phyloP scores from a whole-genome alignment of 2,888 invertebrate genomes.

The Ectropis crepuscularia region DNA sequence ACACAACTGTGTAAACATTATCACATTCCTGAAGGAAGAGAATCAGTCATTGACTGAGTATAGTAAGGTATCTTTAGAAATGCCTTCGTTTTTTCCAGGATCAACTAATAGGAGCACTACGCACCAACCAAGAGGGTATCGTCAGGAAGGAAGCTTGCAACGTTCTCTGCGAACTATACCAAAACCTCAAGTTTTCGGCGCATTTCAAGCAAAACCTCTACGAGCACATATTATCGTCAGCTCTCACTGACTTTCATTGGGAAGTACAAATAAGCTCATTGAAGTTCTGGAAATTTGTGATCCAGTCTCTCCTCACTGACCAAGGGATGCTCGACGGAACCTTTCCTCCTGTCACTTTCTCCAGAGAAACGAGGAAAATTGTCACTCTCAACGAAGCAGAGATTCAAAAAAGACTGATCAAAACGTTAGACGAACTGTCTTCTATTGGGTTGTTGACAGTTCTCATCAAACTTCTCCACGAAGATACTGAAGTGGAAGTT shows the following conservation, averaged over 20 bases:
- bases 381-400: constrained; percentile 88
- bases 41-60: no score
- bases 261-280: constrained; percentile 91
- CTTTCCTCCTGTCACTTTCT: constrained; percentile 92
- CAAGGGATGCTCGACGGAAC: constrained; percentile 94
- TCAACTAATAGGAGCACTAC: constrained; percentile 83
- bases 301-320: constrained; percentile 86
- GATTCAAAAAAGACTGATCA: constrained; percentile 86
- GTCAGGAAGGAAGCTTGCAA: constrained; percentile 90
- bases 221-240: constrained; percentile 87
- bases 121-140: constrained; percentile 90
- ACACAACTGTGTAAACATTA: no score
- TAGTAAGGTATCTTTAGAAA: neutral
- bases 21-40: no score
- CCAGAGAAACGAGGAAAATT: constrained; percentile 91
- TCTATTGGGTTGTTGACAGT: constrained; percentile 89
- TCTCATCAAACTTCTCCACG: constrained; percentile 86
- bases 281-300: constrained; percentile 89
- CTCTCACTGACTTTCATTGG: constrained; percentile 91
- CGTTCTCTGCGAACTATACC: constrained; percentile 87
- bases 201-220: constrained; percentile 83
- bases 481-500: constrained; percentile 90
- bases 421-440: constrained; percentile 88
- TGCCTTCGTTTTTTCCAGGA: constrained; percentile 63
- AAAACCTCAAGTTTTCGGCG: constrained; percentile 85